Evolutionary conservation across 2,888 invertebrate species (phyloP).

Genomic region (Cataglyphis livida): DNA sequence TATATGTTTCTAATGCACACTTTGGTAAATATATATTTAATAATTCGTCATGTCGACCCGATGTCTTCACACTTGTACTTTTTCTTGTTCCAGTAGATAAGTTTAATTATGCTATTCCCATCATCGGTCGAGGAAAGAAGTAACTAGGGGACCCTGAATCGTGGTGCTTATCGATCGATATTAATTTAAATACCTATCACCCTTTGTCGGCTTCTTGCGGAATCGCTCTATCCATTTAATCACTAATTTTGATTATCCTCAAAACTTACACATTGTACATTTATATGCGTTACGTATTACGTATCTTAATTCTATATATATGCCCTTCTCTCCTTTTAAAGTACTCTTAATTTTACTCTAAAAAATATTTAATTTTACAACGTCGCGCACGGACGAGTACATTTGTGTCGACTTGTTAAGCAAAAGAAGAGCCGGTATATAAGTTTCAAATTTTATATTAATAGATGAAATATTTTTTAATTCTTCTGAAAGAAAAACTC

Average conservation of each 20-base stretch:
- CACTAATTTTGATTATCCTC: slow-evolving; percentile 77
- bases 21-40: slow-evolving; percentile 59
- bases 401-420: slow-evolving; percentile 31
- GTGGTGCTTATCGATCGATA: slow-evolving; percentile 73
- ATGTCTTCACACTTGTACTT: slow-evolving; percentile 71
- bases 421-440: background rate
- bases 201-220: slow-evolving; percentile 43
- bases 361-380: slow-evolving; percentile 58
- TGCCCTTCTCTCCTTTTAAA: slow-evolving; percentile 52
- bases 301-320: slow-evolving; percentile 53
- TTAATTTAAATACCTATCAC: slow-evolving; percentile 65
- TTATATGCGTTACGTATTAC: slow-evolving; percentile 71
- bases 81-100: slow-evolving; percentile 71
- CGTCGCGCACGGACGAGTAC: slow-evolving; percentile 32
- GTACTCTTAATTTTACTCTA: slow-evolving; percentile 30
- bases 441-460: background rate
- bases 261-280: slow-evolving; percentile 59
- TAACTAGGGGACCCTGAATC: slow-evolving; percentile 78
- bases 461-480: background rate
- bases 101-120: slow-evolving; percentile 65
- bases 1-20: slow-evolving; percentile 57
- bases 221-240: slow-evolving; percentile 52
- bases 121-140: slow-evolving; percentile 65
- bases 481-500: background rate
- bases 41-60: slow-evolving; percentile 70